Evolutionary conservation across 2,113 vertebrate genomes (phyloP).

Genomic region (Ptychochromis oligacanthus): DNA sequence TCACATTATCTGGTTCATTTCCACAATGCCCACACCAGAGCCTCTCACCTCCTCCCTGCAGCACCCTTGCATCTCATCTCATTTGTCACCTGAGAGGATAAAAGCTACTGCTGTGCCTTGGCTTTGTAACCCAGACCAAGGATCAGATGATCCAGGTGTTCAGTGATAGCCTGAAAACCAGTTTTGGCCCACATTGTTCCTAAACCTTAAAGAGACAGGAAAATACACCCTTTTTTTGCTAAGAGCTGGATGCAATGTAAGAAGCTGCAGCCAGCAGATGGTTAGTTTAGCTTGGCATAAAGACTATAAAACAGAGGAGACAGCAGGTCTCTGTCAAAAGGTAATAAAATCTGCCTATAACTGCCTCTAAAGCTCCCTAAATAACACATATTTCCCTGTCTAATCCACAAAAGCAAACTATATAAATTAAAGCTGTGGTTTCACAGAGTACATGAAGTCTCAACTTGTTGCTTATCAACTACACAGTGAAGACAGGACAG

Average conservation of each 20-base stretch:
- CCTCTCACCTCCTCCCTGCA: constrained; percentile 23
- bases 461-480: neutral
- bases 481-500: neutral
- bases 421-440: neutral
- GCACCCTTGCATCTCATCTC: constrained; percentile 18
- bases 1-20: constrained; percentile 34
- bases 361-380: neutral
- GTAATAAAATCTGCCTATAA: neutral
- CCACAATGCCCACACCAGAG: neutral
- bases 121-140: neutral
- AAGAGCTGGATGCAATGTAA: constrained; percentile 2
- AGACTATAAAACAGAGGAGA: neutral
- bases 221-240: fast-evolving
- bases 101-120: neutral
- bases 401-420: neutral
- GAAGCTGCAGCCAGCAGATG: neutral
- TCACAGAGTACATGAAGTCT: fast-evolving
- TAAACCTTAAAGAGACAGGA: neutral
- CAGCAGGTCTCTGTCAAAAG: neutral
- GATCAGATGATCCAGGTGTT: neutral
- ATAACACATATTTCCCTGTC: neutral
- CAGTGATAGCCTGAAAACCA: neutral
- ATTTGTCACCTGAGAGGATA: constrained; percentile 38
- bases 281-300: constrained; percentile 1
- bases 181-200: neutral